Conservation (phyloP, 2,888 invertebrate species). For the Spatulosminthurus flaviceps region DNA sequence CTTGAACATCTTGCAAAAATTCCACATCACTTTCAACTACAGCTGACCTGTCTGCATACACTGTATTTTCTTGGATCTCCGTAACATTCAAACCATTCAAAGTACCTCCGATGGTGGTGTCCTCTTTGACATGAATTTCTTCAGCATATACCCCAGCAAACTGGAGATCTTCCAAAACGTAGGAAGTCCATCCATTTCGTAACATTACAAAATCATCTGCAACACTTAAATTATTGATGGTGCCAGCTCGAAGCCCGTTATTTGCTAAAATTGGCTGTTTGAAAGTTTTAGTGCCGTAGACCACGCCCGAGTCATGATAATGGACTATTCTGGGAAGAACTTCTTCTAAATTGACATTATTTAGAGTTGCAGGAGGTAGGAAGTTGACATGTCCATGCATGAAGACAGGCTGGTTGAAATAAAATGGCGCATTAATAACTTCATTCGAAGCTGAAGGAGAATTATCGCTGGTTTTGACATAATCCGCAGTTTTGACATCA, state of each 20-base stretch:
- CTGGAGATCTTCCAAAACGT: constrained; percentile 12
- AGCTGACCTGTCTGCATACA: constrained; percentile 47
- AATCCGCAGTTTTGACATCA: constrained; percentile 38
- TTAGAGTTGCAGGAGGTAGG: constrained; percentile 44
- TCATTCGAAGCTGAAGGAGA: constrained; percentile 23
- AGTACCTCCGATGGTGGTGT: constrained; percentile 34
- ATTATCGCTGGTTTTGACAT: constrained; percentile 38
- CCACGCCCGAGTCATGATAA: constrained; percentile 34
- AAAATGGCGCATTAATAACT: background rate
- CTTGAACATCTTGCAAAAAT: constrained; percentile 34
- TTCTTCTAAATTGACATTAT: constrained; percentile 50
- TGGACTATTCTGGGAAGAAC: constrained; percentile 45
- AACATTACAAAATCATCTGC: constrained; percentile 43
- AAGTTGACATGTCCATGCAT: constrained; percentile 46
- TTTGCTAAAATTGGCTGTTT: constrained; percentile 25
- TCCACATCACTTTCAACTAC: constrained; percentile 46
- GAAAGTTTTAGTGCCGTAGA: constrained; percentile 53
- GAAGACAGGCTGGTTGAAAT: constrained; percentile 44
- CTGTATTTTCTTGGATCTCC: constrained; percentile 45
- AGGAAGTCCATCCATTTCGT: constrained; percentile 4
- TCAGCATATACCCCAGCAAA: constrained; percentile 36
- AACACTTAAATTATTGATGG: constrained; percentile 26
- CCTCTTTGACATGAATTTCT: background rate
- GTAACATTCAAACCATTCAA: constrained; percentile 51
- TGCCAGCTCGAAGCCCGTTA: constrained; percentile 20